These are phyloP conservation scores for Harpalus rubripes DNA, from an alignment of 2,888 invertebrate genomes.

Conservation along the genomic window DNA sequence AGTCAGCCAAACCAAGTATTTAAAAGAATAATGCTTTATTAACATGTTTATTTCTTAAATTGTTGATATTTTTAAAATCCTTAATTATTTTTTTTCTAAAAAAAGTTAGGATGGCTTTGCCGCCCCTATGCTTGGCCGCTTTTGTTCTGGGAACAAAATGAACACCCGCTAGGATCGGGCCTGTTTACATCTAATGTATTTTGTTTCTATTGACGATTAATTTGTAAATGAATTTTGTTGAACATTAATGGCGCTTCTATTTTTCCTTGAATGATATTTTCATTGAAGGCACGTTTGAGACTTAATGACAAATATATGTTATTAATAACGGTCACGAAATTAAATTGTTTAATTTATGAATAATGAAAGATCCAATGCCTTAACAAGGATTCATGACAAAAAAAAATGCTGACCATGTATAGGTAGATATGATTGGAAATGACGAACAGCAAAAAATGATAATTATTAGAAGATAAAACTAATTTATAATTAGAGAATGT, in stretches of 20 bases:
- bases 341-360: constrained; percentile 47
- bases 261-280: constrained; percentile 28
- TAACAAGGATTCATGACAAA: constrained; percentile 34
- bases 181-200: constrained; percentile 26
- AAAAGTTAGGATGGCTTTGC: too few relatives aligned
- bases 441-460: constrained; percentile 26
- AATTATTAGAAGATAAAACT: constrained; percentile 40
- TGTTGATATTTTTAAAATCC: too few relatives aligned
- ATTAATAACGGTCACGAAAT: constrained; percentile 37
- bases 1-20: too few relatives aligned
- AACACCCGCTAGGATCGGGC: too few relatives aligned
- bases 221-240: background rate
- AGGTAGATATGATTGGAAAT: constrained; percentile 34
- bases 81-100: too few relatives aligned
- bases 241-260: background rate
- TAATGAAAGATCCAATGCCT: constrained; percentile 36
- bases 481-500: constrained; percentile 32
- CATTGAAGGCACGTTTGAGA: constrained; percentile 12
- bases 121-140: too few relatives aligned
- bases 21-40: too few relatives aligned
- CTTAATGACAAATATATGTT: constrained; percentile 25
- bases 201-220: constrained; percentile 23
- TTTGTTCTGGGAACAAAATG: too few relatives aligned
- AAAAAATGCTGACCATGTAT: constrained; percentile 37
- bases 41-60: too few relatives aligned